Base-by-base conservation (phyloP, 2,888 invertebrate genomes). In the Stenolophus ochropezus region DNA sequence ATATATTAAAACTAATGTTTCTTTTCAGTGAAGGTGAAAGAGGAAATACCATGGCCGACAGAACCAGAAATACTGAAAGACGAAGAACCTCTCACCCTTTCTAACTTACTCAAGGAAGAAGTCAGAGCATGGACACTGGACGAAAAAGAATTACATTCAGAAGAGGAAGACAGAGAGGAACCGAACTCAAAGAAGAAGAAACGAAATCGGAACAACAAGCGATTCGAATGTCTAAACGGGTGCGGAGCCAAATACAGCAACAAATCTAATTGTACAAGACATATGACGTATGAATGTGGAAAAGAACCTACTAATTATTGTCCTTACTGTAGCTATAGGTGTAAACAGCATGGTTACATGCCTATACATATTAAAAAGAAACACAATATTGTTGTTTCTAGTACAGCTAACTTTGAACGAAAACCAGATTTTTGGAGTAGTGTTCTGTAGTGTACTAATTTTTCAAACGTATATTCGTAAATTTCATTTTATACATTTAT, bases 281-380 rank as follows among this genome's bases (percentile, higher is more conserved):
- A 87, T 81, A 80, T 85, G 18, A 84, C 84, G 18, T 85, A 84
- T 14, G 86, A 86, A 69, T 88, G 88, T 80, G 87, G 87, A 6
- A 85, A 85, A 47, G 86, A 86, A 27, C 86, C 87, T 0, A 86
- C 85, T 71, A 88, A 86, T 73, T 58, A 16, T 11, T 77, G 77
- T 11, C 58, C 61, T 20, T 61, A 42, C 5, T 77, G 77, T 42
- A n/a, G 4, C 11, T 73, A 69, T 69, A 69, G 16, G 14, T 69
- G 65, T 11, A 69, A 69, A 69, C 65, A 33, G 18, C 14, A 11
- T 5, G 6, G 16, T 8, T 69, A 69, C 33, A 33, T 69, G 27
- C 27, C 16, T 2, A 14, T 69, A 18, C 65, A 69, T 20, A 69
- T 69, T 18, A 14, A 6, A 69, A 33, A 69, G 33, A 42, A 42